phyloP scores from a whole-genome alignment of 53 echinoderm and acorn worm species.

The Mesocentrotus franciscanus region DNA sequence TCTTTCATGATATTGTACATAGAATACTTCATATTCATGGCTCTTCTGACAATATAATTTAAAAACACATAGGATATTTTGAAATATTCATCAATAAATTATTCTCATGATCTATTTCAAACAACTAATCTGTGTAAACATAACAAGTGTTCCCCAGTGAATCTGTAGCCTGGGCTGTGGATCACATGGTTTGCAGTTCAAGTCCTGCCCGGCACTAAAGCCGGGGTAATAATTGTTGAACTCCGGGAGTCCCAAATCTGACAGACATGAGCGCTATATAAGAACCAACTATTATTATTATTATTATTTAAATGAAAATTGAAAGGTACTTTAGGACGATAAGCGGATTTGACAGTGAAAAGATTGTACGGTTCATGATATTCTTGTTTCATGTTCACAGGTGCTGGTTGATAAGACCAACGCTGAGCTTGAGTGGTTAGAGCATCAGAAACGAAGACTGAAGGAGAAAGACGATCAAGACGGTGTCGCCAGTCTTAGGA shows the following conservation, averaged over 20 bases:
- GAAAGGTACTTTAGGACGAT: neutral
- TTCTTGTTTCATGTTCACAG: neutral
- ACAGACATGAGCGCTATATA: too few relatives aligned
- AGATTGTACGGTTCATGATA: neutral
- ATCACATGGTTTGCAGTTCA: too few relatives aligned
- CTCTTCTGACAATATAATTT: neutral
- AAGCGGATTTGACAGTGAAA: neutral
- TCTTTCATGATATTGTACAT: neutral
- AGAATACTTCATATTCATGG: neutral
- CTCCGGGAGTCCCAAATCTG: too few relatives aligned
- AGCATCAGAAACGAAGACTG: slow-evolving; percentile 85
- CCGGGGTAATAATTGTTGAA: too few relatives aligned
- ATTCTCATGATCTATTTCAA: too few relatives aligned
- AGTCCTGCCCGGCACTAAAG: too few relatives aligned
- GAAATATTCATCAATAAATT: too few relatives aligned
- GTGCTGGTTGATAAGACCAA: slow-evolving; percentile 90
- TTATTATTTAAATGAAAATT: neutral
- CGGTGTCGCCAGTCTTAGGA: slow-evolving; percentile 75
- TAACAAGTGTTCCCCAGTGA: too few relatives aligned
- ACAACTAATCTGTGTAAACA: too few relatives aligned
- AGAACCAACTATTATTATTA: too few relatives aligned
- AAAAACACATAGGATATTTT: neutral
- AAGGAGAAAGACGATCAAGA: slow-evolving; percentile 81
- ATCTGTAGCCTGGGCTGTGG: too few relatives aligned
- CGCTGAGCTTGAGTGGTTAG: slow-evolving; percentile 94